These are phyloP conservation scores for Gibbula magus DNA, from an alignment of 2,888 invertebrate species.

Conservation along the genomic window DNA sequence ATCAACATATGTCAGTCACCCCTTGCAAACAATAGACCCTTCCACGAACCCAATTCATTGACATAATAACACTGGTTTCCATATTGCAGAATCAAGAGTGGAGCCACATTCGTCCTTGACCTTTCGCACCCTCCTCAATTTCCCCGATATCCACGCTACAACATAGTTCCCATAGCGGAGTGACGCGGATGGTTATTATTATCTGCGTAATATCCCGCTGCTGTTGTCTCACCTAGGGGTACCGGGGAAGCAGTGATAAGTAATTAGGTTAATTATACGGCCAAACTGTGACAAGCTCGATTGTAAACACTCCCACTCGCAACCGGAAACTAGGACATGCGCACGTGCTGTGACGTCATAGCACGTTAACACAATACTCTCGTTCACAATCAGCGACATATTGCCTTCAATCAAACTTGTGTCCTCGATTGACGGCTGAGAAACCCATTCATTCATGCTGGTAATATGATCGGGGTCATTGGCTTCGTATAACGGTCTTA, in stretches of 20 bases:
- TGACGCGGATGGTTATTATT: too few species aligned
- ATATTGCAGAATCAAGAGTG: slow-evolving; percentile 2
- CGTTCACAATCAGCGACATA: too few species aligned
- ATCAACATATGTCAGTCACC: not conserved
- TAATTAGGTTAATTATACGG: not conserved
- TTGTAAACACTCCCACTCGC: not conserved
- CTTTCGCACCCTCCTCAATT: not conserved
- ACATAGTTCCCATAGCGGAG: not conserved
- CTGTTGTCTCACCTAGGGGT: too few species aligned
- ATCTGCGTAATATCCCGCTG: too few species aligned
- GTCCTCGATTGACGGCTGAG: too few species aligned
- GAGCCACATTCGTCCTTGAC: slow-evolving; percentile 13
- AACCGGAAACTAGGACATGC: not conserved
- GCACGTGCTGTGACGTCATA: slow-evolving; percentile 8
- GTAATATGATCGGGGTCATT: too few species aligned
- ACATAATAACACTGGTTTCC: not conserved
- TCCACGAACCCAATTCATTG: not conserved
- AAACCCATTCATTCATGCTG: too few species aligned
- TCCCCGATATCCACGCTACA: not conserved
- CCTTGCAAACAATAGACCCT: not conserved
- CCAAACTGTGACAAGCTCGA: not conserved
- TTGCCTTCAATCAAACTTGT: too few species aligned
- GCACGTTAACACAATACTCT: not conserved
- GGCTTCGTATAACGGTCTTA: too few species aligned
- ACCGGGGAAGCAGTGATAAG: not conserved